phyloP scores from a whole-genome alignment of 2,113 vertebrate genomes.

The Malurus alboscapulatus region DNA sequence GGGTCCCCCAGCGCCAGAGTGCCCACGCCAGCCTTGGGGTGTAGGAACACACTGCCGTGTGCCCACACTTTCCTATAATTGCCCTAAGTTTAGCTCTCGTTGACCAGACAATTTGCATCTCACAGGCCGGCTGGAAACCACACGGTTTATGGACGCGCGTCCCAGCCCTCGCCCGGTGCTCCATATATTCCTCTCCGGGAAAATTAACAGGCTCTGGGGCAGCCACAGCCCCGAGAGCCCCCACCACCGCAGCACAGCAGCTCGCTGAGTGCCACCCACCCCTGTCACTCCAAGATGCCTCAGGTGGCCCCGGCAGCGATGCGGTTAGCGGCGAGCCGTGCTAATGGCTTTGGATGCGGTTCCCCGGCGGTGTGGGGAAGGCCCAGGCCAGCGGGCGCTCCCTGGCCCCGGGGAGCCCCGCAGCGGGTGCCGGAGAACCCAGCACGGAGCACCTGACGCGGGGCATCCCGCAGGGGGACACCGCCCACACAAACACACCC shows the following conservation, averaged over 20 bases:
- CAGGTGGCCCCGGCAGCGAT: neutral
- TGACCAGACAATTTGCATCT: conserved; percentile 52
- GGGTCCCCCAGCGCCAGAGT: accelerated
- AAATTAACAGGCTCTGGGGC: neutral
- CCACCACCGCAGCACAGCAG: neutral
- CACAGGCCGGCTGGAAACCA: conserved; percentile 36
- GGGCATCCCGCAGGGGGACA: neutral
- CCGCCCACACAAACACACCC: neutral
- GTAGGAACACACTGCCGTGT: neutral
- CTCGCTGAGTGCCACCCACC: neutral
- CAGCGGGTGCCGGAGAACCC: neutral
- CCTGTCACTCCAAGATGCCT: neutral
- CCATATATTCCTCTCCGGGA: neutral
- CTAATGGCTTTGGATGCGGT: neutral
- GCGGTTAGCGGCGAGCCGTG: neutral
- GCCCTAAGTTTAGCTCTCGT: neutral
- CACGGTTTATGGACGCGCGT: neutral
- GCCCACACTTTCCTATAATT: neutral
- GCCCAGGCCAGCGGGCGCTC: neutral
- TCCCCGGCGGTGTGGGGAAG: neutral
- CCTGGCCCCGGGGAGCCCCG: neutral
- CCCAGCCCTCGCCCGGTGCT: neutral
- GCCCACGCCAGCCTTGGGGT: neutral
- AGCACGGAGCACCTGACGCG: neutral
- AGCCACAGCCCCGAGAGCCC: neutral